phyloP scores from a whole-genome alignment of 2,113 vertebrate species.

The Saguinus imperator region DNA sequence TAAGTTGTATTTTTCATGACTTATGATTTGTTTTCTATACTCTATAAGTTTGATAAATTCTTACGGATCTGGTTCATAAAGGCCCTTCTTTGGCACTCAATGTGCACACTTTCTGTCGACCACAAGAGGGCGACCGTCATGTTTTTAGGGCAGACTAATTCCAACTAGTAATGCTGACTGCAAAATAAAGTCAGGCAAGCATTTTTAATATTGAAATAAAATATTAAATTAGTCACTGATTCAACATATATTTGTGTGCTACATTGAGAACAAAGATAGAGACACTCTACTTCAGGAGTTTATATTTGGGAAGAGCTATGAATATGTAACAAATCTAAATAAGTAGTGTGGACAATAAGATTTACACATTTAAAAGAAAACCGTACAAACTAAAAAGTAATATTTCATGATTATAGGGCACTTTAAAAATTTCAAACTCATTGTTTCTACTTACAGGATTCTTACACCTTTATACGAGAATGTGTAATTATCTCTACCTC shows the following conservation, averaged over 20 bases:
- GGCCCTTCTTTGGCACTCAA: neutral
- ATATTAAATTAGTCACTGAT: neutral
- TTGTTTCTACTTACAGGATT: neutral
- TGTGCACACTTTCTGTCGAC: neutral
- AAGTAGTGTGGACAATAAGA: neutral
- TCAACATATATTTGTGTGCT: neutral
- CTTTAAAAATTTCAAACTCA: neutral
- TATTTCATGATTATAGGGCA: neutral
- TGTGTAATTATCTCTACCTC: neutral
- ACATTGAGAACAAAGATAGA: neutral
- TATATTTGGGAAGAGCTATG: neutral
- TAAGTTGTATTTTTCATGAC: neutral
- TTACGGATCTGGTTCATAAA: neutral
- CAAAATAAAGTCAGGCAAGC: neutral
- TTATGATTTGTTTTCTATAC: neutral
- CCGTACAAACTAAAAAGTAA: neutral
- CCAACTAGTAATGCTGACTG: neutral
- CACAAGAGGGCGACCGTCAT: conserved; percentile 50
- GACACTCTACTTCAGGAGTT: neutral
- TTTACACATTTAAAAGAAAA: neutral
- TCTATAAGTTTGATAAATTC: neutral
- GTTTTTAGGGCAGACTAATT: neutral
- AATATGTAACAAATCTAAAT: neutral
- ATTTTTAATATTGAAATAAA: neutral
- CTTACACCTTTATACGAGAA: too few species aligned